Evolutionary conservation across 1,140 invertebrate genomes (phyloP), one percentile per base, ranked within the genome.

Genomic region (Drosophila navojoa): DNA sequence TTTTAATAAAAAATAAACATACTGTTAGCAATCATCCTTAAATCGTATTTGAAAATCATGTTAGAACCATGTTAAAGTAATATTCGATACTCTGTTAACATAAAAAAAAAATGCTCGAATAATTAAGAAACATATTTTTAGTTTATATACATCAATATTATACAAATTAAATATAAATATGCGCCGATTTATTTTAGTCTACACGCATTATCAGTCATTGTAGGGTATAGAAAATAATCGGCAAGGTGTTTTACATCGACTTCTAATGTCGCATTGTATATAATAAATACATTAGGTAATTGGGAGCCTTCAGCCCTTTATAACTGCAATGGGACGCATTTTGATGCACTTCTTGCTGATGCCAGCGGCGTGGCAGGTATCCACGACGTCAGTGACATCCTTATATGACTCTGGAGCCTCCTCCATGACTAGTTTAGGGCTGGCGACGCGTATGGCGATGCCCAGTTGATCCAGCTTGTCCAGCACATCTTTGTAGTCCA

Each of bases 341-440:
- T 99, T 99, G 25, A 99, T 97, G 91, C 97, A 97, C 92, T 99
- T 99, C 90, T 98, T 98, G 82, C 98, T 99, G 25, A 99, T 99
- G 27, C 98, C 98, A 63, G 98, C 99, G 47, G 95, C 95, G 92
- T 99, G 98, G 92, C 99, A 99, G 5, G 99, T 99, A 92, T 99
- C 95, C 0, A 99, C 99, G 49, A 99, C 99, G 94, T 99, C 99
- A 1, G 98, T 99, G 0, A 99, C 99, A 94, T 99, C 98, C 93
- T 99, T 99, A 92, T 99, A 99, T 0, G 98, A 99, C 92, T 99
- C 98, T 0, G 99, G 99, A 50, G 99, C 98, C 94, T 99, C 99
- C 94, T 99, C 99, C 98, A 99, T 99, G 0, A 99, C 98, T 63
- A 99, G 93, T 93, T 99, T 99, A 0, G 99, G 99, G 11, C 98